A percentile compares a stretch with the other conserved stretches of the same genome.
These are phyloP conservation scores for Aethina tumida DNA, from an alignment of 1,140 invertebrate genomes.

Conservation along the genomic window DNA sequence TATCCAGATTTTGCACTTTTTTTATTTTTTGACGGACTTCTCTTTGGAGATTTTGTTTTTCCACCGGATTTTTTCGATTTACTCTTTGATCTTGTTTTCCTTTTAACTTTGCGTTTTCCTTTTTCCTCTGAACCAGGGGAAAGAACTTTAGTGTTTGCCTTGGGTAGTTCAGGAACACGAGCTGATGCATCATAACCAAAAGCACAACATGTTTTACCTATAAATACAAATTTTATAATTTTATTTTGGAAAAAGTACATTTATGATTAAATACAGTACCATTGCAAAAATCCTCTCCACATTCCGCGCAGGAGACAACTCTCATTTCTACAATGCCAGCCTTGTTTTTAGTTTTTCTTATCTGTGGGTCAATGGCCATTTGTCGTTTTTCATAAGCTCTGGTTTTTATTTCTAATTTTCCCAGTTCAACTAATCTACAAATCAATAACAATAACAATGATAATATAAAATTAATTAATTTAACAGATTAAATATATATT, in stretches of 20 bases:
- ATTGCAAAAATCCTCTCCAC: slow-evolving; percentile 76
- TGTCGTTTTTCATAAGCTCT: slow-evolving; percentile 53
- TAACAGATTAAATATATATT: background rate
- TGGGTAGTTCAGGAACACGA: slow-evolving; percentile 32
- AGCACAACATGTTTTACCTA: slow-evolving; percentile 37
- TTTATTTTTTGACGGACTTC: slow-evolving; percentile 14
- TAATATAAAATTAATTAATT: background rate
- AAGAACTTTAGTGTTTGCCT: slow-evolving; percentile 17
- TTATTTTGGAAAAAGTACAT: slow-evolving; percentile 8
- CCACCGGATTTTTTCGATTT: slow-evolving; percentile 17
- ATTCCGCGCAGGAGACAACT: slow-evolving; percentile 63
- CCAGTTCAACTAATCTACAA: slow-evolving; percentile 63
- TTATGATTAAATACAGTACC: slow-evolving; percentile 42
- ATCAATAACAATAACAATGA: slow-evolving; percentile 1
- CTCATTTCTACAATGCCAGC: slow-evolving; percentile 68
- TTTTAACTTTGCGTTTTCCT: slow-evolving; percentile 22
- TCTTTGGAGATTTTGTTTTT: slow-evolving; percentile 25
- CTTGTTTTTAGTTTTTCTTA: slow-evolving; percentile 65
- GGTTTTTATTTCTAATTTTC: slow-evolving; percentile 64
- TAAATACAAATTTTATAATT: slow-evolving; percentile 9
- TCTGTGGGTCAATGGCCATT: slow-evolving; percentile 47
- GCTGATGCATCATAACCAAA: slow-evolving; percentile 42
- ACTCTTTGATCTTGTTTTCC: slow-evolving; percentile 20
- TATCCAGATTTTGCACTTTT: slow-evolving; percentile 2
- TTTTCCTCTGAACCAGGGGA: slow-evolving; percentile 17